A percentile compares a stretch with the other conserved stretches of the same genome.
phyloP scores from a whole-genome alignment of 2,888 invertebrate species.

The Automeris io region DNA sequence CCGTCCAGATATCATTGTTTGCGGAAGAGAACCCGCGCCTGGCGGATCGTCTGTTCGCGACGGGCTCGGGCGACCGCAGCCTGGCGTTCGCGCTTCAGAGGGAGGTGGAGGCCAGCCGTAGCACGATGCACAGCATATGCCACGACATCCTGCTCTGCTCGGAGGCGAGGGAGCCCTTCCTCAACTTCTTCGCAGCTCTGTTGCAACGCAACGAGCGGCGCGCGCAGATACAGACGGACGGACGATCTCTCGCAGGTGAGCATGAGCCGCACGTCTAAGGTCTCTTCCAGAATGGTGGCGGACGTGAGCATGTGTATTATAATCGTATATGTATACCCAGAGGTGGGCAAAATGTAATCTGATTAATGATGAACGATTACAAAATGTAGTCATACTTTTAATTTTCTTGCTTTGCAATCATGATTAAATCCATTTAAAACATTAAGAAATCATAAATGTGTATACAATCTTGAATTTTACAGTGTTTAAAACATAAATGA shows the following conservation, averaged over 20 bases:
- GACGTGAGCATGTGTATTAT: no score
- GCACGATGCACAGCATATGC: slow-evolving; percentile 86
- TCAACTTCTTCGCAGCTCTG: slow-evolving; percentile 87
- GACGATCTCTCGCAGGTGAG: slow-evolving; percentile 84
- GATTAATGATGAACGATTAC: no score
- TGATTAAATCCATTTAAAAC: no score
- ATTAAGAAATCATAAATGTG: no score
- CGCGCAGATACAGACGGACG: slow-evolving; percentile 93
- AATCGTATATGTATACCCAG: no score
- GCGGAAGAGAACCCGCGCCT: slow-evolving; percentile 94
- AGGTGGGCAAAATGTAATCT: no score
- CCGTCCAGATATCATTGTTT: slow-evolving; percentile 83
- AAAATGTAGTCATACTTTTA: no score
- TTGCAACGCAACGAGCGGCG: slow-evolving; percentile 90
- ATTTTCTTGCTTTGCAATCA: no score
- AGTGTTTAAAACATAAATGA: no score
- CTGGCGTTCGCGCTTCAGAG: slow-evolving; percentile 84
- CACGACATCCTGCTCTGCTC: slow-evolving; percentile 90
- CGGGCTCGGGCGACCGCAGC: slow-evolving; percentile 79
- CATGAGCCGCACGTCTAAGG: no score
- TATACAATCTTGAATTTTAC: no score
- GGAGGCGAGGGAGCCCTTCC: slow-evolving; percentile 85
- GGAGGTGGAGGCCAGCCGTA: slow-evolving; percentile 87
- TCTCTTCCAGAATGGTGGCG: no score
- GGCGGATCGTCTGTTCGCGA: slow-evolving; percentile 82